These are phyloP conservation scores for Drosophila eugracilis DNA, from an alignment of 1,140 invertebrate genomes.

Conservation along the genomic window DNA sequence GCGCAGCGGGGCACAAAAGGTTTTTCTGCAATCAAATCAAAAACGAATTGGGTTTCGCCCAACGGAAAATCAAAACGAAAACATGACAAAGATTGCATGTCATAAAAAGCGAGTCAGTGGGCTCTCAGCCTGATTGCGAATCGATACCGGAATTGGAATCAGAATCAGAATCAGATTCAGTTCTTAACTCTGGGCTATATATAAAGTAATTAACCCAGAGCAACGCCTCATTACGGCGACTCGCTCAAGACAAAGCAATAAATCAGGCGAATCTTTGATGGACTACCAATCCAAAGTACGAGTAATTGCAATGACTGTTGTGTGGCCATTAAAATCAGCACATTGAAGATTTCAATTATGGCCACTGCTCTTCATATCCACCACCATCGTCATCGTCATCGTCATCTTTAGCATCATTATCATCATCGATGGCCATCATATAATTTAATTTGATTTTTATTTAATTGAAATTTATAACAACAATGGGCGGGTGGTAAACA, in stretches of 20 bases:
- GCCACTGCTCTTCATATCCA: slow-evolving; percentile 31
- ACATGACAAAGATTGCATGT: slow-evolving; percentile 52
- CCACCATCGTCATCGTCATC: slow-evolving; percentile 12
- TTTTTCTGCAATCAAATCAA: slow-evolving; percentile 71
- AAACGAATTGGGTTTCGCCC: slow-evolving; percentile 62
- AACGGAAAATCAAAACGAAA: slow-evolving; percentile 61
- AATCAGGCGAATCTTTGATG: slow-evolving; percentile 50
- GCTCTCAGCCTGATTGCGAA: slow-evolving; percentile 70
- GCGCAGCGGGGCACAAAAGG: too few relatives aligned
- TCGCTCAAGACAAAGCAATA: slow-evolving; percentile 60
- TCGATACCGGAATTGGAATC: slow-evolving; percentile 29
- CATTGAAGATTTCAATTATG: slow-evolving; percentile 72
- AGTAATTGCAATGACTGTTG: slow-evolving; percentile 40
- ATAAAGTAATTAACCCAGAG: slow-evolving; percentile 60
- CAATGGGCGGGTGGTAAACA: slow-evolving; percentile 54
- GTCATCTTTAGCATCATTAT: slow-evolving; percentile 15
- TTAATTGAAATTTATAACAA: slow-evolving; percentile 79
- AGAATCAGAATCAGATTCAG: neutral
- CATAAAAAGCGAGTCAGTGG: slow-evolving; percentile 34
- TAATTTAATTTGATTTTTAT: slow-evolving; percentile 76
- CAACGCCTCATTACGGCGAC: slow-evolving; percentile 27
- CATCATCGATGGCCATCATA: slow-evolving; percentile 61
- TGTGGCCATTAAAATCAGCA: slow-evolving; percentile 62
- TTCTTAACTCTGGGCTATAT: slow-evolving; percentile 32
- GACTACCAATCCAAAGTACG: slow-evolving; percentile 21